A percentile compares a stretch with the other conserved stretches of the same genome.
phyloP scores from a whole-genome alignment of 2,113 vertebrate genomes.

The Boulengeromyrus knoepffleri region DNA sequence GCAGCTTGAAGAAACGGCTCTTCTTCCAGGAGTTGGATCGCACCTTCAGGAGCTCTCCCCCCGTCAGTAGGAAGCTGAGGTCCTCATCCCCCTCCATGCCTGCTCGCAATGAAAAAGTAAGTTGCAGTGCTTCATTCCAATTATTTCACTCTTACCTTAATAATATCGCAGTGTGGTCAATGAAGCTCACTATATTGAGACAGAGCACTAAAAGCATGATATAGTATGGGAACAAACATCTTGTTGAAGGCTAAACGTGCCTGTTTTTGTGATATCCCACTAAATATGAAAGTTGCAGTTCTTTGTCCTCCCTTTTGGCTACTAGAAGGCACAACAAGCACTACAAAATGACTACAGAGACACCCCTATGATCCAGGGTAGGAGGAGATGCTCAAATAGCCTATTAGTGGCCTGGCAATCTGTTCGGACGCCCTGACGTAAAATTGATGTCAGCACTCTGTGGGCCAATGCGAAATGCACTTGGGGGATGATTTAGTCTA shows the following conservation, averaged over 20 bases:
- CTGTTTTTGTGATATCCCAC: background rate
- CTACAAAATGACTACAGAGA: background rate
- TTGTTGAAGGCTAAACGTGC: background rate
- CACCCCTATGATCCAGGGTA: background rate
- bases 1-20: conserved; percentile 77
- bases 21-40: conserved; percentile 83
- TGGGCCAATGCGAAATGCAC: background rate
- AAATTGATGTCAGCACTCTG: background rate
- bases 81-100: conserved; percentile 79
- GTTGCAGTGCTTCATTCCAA: background rate
- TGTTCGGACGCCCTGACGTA: background rate
- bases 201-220: background rate
- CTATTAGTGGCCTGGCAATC: background rate
- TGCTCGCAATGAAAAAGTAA: conserved; percentile 32
- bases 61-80: conserved; percentile 80
- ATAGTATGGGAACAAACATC: background rate
- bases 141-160: background rate
- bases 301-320: background rate
- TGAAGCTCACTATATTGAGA: background rate
- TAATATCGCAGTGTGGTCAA: background rate
- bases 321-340: background rate
- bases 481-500: background rate
- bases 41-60: conserved; percentile 83
- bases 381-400: background rate
- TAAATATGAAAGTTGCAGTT: background rate